Base-by-base conservation (phyloP, 2,113 vertebrate genomes). In the Apodemus speciosus region DNA sequence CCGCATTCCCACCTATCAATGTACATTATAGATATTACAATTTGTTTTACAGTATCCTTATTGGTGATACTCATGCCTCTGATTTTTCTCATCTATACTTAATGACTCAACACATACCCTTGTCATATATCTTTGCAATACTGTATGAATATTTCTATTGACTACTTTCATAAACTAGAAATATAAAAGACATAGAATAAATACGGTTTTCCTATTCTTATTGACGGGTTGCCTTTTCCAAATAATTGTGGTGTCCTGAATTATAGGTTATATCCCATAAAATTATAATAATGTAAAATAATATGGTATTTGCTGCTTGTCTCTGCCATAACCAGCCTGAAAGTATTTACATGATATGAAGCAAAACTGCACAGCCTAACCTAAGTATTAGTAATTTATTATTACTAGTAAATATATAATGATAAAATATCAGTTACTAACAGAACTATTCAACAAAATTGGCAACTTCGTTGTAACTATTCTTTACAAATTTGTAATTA, bases 401-500 rank as follows among this genome's bases (percentile, higher is more conserved):
- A 90, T 62, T 88, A 94, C 27, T 95, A 88, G 89, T 91, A 96
- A 91, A 86, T 81, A 92, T 73, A 35, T 85, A 93, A 94, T 10
- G 25, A 76, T 89, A 92, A 84, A 30, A 20, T 94, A 2, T 93
- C 94, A 95, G 75, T 97, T 94, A 92, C 73, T 95, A 72, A 93
- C 94, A 56, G 64, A 93, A 87, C 43, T 85, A 91, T 92, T 95
- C 58, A 94, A 90, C 73, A 80, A 94, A 96, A 94, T 93, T 95
- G 86, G 32, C 87, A 96, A 73, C 92, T 76, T 83, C 92, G 71
- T 96, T 94, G 88, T 94, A 91, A 80, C 77, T 77, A 86, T 38
- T 53, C 21, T 93, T 95, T 95, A 79, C 69, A 46, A 95, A 86
- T 73, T 64, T 75, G 93, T 96, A 93, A 97, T 96, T 93, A 92